Evolutionary conservation across 2,888 invertebrate genomes (phyloP), one percentile per base, ranked within the genome.

Genomic region (Lasioglossum lativentre): DNA sequence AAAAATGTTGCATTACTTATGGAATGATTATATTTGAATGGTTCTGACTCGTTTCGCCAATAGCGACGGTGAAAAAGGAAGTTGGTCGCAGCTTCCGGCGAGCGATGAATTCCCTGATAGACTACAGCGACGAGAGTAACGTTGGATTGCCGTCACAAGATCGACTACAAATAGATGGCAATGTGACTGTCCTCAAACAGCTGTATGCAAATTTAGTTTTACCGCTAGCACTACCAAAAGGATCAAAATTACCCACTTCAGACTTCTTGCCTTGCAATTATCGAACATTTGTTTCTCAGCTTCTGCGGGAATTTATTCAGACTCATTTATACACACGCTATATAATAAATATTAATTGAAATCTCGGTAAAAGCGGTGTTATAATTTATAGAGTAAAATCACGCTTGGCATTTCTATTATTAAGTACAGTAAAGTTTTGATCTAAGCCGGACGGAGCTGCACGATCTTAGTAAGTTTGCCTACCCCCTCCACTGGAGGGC

Each of bases 151-250:
- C 19, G 4, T 0, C 19, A 8, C 14, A 23, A 10, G 84, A 83
- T 4, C 75, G 72, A 40, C 6, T 75, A 38, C 27, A 66, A 6
- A 27, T 56, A 16, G 84, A 75, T 19, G 84, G 75, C 47, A 85
- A 78, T 45, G 84, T 85, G 63, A 83, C 84, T 56, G 23, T 85
- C n/a, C 0, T 78, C 42, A 85, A 52, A 66, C 78, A 78, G 71
- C 66, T 73, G 85, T 85, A 85, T 47, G 85, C 42, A 78, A 52
- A 27, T 63, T 47, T 73, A 34, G 23, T 2, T 45, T 68, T 75
- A 70, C 14, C 8, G 5, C 59, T 59, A 59, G 27, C 27, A 59
- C 14, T 27, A 14, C 27, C 59, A 59, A n/a, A 59, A 1, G 1
- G 4, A 3, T 59, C 27, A 5, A 59, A 27, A 59, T 59, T 12